Conservation (phyloP, 1,140 invertebrate species). For the Drosophila triauraria region DNA sequence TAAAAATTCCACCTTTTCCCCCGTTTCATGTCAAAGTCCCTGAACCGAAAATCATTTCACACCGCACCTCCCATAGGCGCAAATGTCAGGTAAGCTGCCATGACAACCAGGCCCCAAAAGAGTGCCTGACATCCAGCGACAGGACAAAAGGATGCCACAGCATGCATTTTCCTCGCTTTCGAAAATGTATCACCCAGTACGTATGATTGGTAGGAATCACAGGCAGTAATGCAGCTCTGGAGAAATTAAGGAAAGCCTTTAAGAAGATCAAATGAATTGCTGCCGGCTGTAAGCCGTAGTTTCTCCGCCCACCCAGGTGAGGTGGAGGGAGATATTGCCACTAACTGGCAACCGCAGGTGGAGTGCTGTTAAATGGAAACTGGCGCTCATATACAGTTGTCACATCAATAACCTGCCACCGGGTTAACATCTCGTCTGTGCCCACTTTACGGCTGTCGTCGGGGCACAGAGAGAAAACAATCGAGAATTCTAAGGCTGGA, state of each 20-base stretch:
- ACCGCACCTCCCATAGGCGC: no score
- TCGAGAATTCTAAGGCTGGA: no score
- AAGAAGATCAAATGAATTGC: neutral
- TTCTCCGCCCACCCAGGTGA: neutral
- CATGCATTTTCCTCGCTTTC: no score
- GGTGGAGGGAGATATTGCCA: neutral
- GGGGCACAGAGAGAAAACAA: neutral
- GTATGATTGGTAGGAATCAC: neutral
- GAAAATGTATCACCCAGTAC: no score
- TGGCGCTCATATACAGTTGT: slow-evolving; percentile 25
- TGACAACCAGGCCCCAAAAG: neutral
- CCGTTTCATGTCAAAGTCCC: no score
- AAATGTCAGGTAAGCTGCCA: neutral
- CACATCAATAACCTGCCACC: slow-evolving; percentile 33
- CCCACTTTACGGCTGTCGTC: slow-evolving; percentile 20
- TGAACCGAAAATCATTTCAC: no score
- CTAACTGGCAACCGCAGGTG: slow-evolving; percentile 17
- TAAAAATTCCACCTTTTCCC: neutral
- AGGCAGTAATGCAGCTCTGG: neutral
- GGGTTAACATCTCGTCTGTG: slow-evolving; percentile 12
- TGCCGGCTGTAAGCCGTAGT: neutral
- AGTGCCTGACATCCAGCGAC: neutral
- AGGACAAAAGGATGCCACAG: neutral
- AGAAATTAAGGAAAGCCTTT: neutral
- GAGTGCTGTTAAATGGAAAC: slow-evolving; percentile 32